Evolutionary conservation across 2,888 invertebrate genomes (phyloP).

Genomic region (Mythimna vitellina): DNA sequence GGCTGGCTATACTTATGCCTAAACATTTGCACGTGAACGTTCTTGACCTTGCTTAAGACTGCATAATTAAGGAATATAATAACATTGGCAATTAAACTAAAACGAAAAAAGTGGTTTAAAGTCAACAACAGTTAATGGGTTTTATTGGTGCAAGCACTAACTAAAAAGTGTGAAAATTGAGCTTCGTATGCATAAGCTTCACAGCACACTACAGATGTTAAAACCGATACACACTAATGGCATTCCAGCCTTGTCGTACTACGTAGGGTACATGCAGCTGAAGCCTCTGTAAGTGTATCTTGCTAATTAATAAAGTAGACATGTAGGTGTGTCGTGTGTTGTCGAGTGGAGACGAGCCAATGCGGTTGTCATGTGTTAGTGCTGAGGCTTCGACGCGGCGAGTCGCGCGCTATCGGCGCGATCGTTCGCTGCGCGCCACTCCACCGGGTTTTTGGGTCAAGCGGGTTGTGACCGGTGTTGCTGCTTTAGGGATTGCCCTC

Average conservation of each 20-base stretch:
- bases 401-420: conserved; percentile 82
- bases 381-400: conserved; percentile 52
- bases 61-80: background rate
- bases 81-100: background rate
- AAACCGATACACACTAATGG: conserved; percentile 40
- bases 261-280: conserved; percentile 20
- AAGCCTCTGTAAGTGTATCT: conserved; percentile 51
- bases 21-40: background rate
- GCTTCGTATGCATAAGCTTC: background rate
- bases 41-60: background rate
- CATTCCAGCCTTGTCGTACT: conserved; percentile 39
- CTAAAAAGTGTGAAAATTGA: background rate
- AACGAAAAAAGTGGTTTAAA: background rate
- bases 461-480: conserved; percentile 77
- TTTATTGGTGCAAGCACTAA: background rate
- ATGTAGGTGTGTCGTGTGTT: conserved; percentile 58
- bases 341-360: conserved; percentile 52
- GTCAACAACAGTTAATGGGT: background rate
- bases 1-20: background rate
- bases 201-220: background rate
- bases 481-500: conserved; percentile 71
- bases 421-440: conserved; percentile 78
- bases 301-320: conserved; percentile 59
- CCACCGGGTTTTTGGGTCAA: conserved; percentile 86
- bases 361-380: conserved; percentile 56